Evolutionary conservation across 35 echinoderm and acorn worm species (phyloP), one percentile per base, ranked within the genome.

Genomic region (Apostichopus californicus): DNA sequence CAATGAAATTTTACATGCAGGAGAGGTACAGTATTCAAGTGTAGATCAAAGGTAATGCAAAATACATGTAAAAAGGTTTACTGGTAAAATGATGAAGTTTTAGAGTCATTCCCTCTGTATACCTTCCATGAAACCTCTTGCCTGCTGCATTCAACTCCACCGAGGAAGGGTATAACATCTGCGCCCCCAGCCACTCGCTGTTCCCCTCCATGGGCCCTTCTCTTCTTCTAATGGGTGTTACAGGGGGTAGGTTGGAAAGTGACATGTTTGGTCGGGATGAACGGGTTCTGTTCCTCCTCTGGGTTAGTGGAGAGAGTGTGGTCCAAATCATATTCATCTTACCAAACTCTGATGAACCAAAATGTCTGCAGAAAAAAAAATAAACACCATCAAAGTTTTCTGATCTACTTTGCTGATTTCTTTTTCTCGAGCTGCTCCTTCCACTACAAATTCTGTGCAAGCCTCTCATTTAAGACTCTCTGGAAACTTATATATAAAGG

Each of bases 251-350:
- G 63, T 20, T 12, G 23, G 46, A 92, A 17, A 25, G 91, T 18
- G 81, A 71, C 23, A 56, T 34, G 18, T 56, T 73, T 86, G 80
- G n/a, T 71, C n/a, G 60, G 18, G 12, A n/a, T 63, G 17, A 46
- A 46, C 34, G 2, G 34, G 34, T 78, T 72, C 6, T 83, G 55
- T 53, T 79, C 78, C 54, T 65, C 21, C 89, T 85, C 9, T 54
- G 77, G 13, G 56, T 85, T 14, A 54, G 14, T 75, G 94, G 94
- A 15, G 82, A 75, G 22, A 92, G 58, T 4, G 61, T 90, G 13
- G 94, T 89, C 94, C 94, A 95, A 5, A 26, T 75, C 94, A 95
- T 95, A 20, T 90, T 65, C 55, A 95, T 46, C 3, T 85, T 87
- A 54, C 94, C 94, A 83, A 88, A 95, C 9, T 87, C 85, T 53